A percentile compares a stretch with the other conserved stretches of the same genome.
Evolutionary conservation across 2,797 vertebrate genomes (phyloP).

Genomic region (Rhynchonycteris naso): DNA sequence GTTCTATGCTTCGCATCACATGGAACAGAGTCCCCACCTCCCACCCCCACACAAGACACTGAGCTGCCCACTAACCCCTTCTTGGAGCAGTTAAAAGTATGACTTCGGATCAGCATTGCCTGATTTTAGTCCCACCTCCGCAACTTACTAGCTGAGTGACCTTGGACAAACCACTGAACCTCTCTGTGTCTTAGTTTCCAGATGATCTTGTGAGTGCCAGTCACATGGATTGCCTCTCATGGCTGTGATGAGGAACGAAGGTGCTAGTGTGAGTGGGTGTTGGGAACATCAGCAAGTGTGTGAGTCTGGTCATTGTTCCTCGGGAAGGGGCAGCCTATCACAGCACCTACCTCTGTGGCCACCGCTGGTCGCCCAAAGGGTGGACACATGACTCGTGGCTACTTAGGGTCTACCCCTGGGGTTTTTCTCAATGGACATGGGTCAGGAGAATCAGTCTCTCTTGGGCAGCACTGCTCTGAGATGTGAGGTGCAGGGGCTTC

Average conservation of each 20-base stretch:
- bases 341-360: background rate
- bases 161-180: background rate
- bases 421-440: background rate
- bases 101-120: background rate
- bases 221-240: rapidly evolving
- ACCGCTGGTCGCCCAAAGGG: background rate
- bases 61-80: too few relatives aligned
- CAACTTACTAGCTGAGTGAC: background rate
- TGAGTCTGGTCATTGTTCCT: background rate
- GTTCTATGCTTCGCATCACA: background rate
- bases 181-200: background rate
- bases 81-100: background rate
- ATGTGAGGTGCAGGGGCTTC: background rate
- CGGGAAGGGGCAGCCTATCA: background rate
- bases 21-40: rapidly evolving
- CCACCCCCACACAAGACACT: too few relatives aligned
- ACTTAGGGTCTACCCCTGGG: background rate
- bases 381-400: background rate
- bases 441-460: background rate
- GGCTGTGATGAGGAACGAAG: rapidly evolving
- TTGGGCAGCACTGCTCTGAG: background rate
- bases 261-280: rapidly evolving
- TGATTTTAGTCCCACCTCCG: background rate
- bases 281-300: rapidly evolving
- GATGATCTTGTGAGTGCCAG: background rate